Base-by-base conservation (phyloP, 2,797 vertebrate species). In the Artibeus lituratus region DNA sequence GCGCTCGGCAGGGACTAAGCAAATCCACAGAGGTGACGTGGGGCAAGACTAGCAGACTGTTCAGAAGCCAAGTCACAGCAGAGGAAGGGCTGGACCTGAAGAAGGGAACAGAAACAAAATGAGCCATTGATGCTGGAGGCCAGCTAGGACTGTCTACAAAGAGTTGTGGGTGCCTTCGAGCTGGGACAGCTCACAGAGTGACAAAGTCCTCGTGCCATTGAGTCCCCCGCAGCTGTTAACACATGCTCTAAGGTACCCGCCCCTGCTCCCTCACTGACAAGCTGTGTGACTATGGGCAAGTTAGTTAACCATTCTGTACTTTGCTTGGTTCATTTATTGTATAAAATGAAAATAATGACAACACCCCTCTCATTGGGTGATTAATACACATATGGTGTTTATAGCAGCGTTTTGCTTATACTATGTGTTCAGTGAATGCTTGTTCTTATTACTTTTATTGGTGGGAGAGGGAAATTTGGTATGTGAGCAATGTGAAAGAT, bases 311-410 rank as follows among this genome's bases (percentile, higher is more conserved):
- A 67, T 53, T 83, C 62, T 82, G 3, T 76, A 37, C 51, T 55
- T 91, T 62, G 47, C 49, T 39, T 51, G 44, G 35, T 47, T 76
- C 26, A 55, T 73, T 92, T 91, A 44, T n/a, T 65, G 62, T 65
- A 16, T 55, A 92, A 95, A 89, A 80, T 77, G 12, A 91, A 95
- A 86, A 59, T 65, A 74, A 53, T 57, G 18, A 87, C 14, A 90
- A 15, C 21, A 15, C 24, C 51, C 88, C 55, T 70, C 7, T 92
- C 9, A 29, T 39, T 88, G 10, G 29, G 22, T 49, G 9, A 89
- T 35, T 53, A 77, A 39, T 87, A 16, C 7, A 76, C 32, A 42
- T 35, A 37, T 32, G 78, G 18, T 32, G 26, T 22, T 69, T n/a
- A 69, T 3, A 90, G 15, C 42, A 73, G 44, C 57, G 11, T 53